Base-by-base conservation (phyloP, 2,888 invertebrate genomes). In the Xylocampa areola region DNA sequence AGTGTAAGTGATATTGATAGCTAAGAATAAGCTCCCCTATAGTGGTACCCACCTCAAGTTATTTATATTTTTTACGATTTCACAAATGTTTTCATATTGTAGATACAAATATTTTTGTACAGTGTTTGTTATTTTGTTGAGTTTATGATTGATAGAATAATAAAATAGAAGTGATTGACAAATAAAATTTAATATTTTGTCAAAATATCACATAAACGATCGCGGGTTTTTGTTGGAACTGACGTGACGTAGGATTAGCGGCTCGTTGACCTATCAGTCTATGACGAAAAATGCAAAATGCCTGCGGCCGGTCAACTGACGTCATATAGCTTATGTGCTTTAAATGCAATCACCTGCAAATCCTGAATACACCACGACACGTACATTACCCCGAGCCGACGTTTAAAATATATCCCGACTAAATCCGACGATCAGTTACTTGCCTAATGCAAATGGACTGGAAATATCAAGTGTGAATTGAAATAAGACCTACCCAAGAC, bases 271-370 rank as follows among this genome's bases (percentile, higher is more conserved):
- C 68, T 78, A 79, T 62, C 82, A 73, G 68, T 81, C 79, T 73
- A 70, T 74, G 73, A 69, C 52, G 43, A 66, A 64, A 73, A 80
- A 77, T 73, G 66, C 72, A 73, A 80, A 81, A 73, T 74, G 72
- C 67, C 67, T 44, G 68, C 64, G 49, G 45, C 50, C 21, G 39
- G 57, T 51, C 51, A 51, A 40, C 58, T 75, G 59, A 69, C 61
- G 60, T 68, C 59, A 55, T 41, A 39, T 14, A 66, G 72, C 73
- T 72, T 77, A 77, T 62, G 65, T 64, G 68, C 62, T 67, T 68
- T 71, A 68, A 62, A 68, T 75, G 69, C 78, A 76, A 76, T 63
- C 66, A 45, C 57, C 57, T 68, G 64, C 52, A 68, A 75, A 61
- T 37, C 51, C 74, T 29, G 32, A 32, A 45, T 55, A 62, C 47